Percentiles rank a stretch among this genome's conserved stretches.
Evolutionary conservation across 2,888 invertebrate species (phyloP).

Genomic region (Tipula helvola): DNA sequence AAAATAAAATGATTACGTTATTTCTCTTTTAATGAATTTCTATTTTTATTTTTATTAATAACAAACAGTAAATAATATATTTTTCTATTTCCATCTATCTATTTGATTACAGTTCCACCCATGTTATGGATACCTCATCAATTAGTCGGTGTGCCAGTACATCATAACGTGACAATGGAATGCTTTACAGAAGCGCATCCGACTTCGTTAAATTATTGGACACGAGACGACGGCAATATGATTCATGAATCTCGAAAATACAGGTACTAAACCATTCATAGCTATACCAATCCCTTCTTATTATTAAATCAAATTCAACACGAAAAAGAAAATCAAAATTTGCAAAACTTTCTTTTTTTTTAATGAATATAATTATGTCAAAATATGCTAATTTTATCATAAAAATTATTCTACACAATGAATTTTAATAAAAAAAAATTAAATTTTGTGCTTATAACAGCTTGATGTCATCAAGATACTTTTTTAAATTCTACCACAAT

Average conservation of each 20-base stretch:
- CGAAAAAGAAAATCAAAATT: background rate
- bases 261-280: slow-evolving; percentile 30
- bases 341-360: background rate
- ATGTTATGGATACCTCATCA: slow-evolving; percentile 89
- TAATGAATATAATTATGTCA: background rate
- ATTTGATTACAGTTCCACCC: slow-evolving; percentile 60
- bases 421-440: background rate
- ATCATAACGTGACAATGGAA: slow-evolving; percentile 72
- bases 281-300: background rate
- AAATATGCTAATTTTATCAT: background rate
- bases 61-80: too few species aligned
- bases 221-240: slow-evolving; percentile 76
- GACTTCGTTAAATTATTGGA: slow-evolving; percentile 84
- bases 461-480: background rate
- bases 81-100: background rate
- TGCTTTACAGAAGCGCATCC: slow-evolving; percentile 88
- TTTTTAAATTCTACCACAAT: background rate
- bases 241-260: slow-evolving; percentile 77
- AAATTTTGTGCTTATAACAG: slow-evolving; percentile 4
- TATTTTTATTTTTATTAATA: background rate
- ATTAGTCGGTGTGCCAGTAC: slow-evolving; percentile 71
- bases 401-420: slow-evolving; percentile 4
- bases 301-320: background rate
- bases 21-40: background rate
- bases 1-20: background rate